Base-by-base conservation (phyloP, 2,888 invertebrate species). In the Rosalia funebris region DNA sequence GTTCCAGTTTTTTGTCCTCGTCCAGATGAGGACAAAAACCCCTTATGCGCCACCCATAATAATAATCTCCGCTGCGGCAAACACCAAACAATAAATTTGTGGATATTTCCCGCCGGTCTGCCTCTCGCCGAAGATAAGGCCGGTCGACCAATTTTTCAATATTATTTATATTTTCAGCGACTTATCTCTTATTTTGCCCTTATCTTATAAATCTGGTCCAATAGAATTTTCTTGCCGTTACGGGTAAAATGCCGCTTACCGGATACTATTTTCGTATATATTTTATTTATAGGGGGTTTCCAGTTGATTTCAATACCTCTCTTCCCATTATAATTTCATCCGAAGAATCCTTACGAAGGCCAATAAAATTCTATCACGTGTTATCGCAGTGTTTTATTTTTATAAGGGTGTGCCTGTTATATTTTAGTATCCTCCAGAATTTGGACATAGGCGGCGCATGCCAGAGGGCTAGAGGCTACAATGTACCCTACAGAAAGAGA, bases 111-210 rank as follows among this genome's bases (percentile, higher is more conserved):
- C 17, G 20, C 9, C n/a, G 41, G 20, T 16, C 20, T 15, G 4
- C 31, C 42, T 15, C 31, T 32, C 25, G 25, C 12, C 14, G 32
- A 31, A 42, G 53, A 53, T 53, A 53, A 42, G 41, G 15, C 37
- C 42, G 11, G 37, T 42, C 53, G 41, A n/a, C 41, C 56, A 20
- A 56, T 56, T 41, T 46, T 46, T 56, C 56, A 56, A 56, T 56
- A 56, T 56, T 56, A 56, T 56, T 56, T 56, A 56, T 56, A 46
- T 54, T 56, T 55, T 55, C 20, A 10, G n/a, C 46, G 14, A 34
- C 46, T 55, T 46, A 55, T 55, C 55, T 55, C 45, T 55, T 55
- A 55, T 55, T 55, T 55, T 20, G 37, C 14, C 32, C 45, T 46
- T 56, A 56, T 56, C 55, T 55, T 55, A 46, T 45, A 45, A 36